Conservation (phyloP, 2,113 vertebrate genomes). For the Crypturellus undulatus region DNA sequence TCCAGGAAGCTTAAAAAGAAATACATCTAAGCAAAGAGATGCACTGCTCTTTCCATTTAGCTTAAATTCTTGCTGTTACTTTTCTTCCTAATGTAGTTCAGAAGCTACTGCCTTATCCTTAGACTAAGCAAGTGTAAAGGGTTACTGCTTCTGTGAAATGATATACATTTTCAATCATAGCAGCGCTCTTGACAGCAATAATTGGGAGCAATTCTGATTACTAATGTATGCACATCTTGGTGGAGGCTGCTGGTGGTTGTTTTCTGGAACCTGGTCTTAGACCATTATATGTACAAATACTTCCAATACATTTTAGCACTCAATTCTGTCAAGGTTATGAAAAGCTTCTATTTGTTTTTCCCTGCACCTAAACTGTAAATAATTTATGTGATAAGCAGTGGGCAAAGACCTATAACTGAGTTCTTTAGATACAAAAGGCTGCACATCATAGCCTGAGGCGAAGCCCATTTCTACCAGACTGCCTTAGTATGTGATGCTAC, state of each 20-base stretch:
- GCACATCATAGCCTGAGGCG: background rate
- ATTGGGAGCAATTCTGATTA: background rate
- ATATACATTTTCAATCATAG: background rate
- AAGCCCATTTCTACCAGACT: background rate
- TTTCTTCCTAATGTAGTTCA: background rate
- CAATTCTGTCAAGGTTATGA: background rate
- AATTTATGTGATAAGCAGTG: background rate
- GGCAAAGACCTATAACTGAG: background rate
- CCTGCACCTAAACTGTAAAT: background rate
- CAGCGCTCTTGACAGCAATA: background rate
- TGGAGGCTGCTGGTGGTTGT: background rate
- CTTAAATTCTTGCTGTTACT: background rate
- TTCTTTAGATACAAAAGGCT: background rate
- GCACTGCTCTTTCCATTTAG: background rate
- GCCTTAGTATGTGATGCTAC: background rate
- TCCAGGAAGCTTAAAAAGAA: background rate
- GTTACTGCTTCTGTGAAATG: background rate
- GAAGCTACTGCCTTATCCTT: background rate
- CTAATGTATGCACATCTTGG: background rate
- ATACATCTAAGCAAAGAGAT: background rate
- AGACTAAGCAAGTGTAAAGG: background rate
- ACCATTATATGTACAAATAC: accelerated
- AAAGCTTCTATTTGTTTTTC: background rate
- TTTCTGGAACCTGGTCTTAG: background rate
- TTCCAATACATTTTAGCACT: background rate